phyloP scores from a whole-genome alignment of 2,797 vertebrate species.

The Acridotheres tristis region DNA sequence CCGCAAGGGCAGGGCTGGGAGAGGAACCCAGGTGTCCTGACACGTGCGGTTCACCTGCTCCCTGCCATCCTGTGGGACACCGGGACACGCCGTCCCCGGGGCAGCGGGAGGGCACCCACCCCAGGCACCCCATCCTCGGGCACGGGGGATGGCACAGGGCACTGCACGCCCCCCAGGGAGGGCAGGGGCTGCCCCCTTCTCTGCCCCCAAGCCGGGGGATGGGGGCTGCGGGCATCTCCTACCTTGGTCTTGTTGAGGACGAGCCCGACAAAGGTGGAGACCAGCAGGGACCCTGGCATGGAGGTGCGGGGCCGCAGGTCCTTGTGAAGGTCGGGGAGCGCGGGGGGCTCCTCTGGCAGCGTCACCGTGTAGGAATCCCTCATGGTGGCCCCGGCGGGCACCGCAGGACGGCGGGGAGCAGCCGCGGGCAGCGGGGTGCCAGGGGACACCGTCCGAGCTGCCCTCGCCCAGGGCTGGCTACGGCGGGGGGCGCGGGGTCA shows the following conservation, averaged over 20 bases:
- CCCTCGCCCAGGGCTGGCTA: not conserved
- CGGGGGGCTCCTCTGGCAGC: constrained; percentile 85
- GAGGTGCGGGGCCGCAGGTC: constrained; percentile 83
- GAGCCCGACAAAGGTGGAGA: constrained; percentile 91
- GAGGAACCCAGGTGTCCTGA: not conserved
- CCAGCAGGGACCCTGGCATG: constrained; percentile 89
- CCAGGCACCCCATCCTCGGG: not conserved
- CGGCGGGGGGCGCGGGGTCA: not conserved
- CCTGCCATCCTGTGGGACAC: not conserved
- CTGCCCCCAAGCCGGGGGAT: not conserved
- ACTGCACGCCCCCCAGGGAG: not conserved
- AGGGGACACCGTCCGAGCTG: not conserved
- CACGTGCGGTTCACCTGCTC: not conserved
- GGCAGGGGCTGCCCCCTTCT: not conserved
- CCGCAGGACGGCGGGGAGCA: not conserved
- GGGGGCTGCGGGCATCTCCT: constrained; percentile 29
- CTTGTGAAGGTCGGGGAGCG: constrained; percentile 80
- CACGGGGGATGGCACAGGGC: not conserved
- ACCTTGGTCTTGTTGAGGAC: constrained; percentile 96
- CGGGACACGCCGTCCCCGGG: not conserved
- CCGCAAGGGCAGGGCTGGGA: not conserved
- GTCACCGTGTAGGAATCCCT: constrained; percentile 91
- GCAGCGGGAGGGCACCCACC: not conserved
- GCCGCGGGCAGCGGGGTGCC: not conserved
- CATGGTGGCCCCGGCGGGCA: constrained; percentile 72